Conservation (phyloP, 2,113 vertebrate species). For the Platichthys flesus region DNA sequence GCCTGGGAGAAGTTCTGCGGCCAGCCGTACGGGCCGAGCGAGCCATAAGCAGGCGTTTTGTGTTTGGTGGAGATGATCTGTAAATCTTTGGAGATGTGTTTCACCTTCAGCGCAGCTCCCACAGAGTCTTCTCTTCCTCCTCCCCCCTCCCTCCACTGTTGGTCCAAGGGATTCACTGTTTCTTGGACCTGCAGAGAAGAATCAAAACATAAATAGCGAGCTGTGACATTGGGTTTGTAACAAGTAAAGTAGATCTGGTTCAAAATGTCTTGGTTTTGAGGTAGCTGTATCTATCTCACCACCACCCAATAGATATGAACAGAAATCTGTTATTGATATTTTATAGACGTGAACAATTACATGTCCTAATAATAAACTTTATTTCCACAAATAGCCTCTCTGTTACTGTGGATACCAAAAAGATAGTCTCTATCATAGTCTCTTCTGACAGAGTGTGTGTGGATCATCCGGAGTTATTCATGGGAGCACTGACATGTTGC, state of each 20-base stretch:
- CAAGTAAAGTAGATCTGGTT: too few relatives aligned
- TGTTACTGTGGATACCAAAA: too few relatives aligned
- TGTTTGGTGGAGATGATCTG: constrained; percentile 77
- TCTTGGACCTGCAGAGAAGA: constrained; percentile 63
- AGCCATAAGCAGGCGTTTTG: constrained; percentile 64
- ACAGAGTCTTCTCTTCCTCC: constrained; percentile 24
- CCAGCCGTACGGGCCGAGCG: constrained; percentile 68
- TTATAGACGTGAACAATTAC: background rate
- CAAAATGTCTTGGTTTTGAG: background rate
- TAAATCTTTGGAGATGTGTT: constrained; percentile 71
- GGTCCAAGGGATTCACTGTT: constrained; percentile 35
- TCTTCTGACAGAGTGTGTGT: too few relatives aligned
- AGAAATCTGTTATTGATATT: too few relatives aligned
- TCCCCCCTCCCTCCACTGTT: constrained; percentile 32
- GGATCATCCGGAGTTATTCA: too few relatives aligned
- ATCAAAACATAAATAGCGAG: background rate
- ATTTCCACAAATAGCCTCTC: background rate
- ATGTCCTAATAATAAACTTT: background rate
- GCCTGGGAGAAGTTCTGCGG: constrained; percentile 74
- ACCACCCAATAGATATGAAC: background rate
- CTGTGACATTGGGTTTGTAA: background rate
- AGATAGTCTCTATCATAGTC: too few relatives aligned
- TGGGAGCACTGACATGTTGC: too few relatives aligned
- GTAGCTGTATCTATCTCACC: background rate
- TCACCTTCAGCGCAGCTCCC: constrained; percentile 64